Percentiles rank a stretch among this genome's conserved stretches.
phyloP scores from a whole-genome alignment of 2,888 invertebrate species.

The Eugnorisma glareosa region DNA sequence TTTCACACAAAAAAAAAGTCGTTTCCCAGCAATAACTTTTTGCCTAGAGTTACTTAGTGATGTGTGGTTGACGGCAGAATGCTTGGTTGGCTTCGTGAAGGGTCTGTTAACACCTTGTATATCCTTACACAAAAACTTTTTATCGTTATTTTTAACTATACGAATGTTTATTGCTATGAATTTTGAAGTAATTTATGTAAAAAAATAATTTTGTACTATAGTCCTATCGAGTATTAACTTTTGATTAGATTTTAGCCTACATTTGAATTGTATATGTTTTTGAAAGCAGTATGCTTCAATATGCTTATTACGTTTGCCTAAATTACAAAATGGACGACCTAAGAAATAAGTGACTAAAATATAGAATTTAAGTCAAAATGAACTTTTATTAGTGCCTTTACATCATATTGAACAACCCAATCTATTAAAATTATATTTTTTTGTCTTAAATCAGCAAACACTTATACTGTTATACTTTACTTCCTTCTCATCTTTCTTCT shows the following conservation, averaged over 20 bases:
- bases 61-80: too few species aligned
- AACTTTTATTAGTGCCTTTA: not conserved
- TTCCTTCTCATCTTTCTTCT: too few species aligned
- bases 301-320: not conserved
- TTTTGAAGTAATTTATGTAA: conserved; percentile 61
- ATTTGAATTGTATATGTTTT: conserved; percentile 65
- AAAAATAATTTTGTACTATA: conserved; percentile 41
- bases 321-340: conserved; percentile 51
- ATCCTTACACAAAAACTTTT: conserved; percentile 26
- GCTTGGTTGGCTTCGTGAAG: too few species aligned
- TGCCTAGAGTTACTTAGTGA: too few species aligned
- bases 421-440: too few species aligned
- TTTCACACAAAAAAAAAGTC: too few species aligned
- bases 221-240: conserved; percentile 67
- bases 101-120: too few species aligned
- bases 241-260: conserved; percentile 60
- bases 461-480: too few species aligned
- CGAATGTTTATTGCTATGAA: conserved; percentile 61
- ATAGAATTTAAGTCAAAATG: conserved; percentile 21
- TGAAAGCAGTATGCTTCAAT: conserved; percentile 43
- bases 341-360: conserved; percentile 58
- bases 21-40: too few species aligned
- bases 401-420: too few species aligned
- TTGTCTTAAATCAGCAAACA: too few species aligned
- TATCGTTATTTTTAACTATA: conserved; percentile 59